phyloP scores from a whole-genome alignment of 2,113 vertebrate genomes.

The Datnioides undecimradiatus region DNA sequence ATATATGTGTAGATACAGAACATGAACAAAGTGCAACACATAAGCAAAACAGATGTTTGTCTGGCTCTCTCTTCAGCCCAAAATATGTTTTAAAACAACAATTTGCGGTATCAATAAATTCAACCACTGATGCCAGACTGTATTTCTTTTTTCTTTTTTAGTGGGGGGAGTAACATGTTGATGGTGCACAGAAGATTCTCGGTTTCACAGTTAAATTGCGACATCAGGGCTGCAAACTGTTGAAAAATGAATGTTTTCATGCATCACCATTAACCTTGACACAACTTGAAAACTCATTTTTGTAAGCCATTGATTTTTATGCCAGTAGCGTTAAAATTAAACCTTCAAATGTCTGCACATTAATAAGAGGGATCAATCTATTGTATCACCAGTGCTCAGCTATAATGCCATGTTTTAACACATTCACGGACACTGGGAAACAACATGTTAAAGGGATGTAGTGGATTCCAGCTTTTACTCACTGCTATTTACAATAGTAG shows the following conservation, averaged over 20 bases:
- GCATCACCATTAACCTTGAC: conserved; percentile 58
- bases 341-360: conserved; percentile 51
- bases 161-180: background rate
- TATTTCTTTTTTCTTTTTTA: background rate
- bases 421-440: conserved; percentile 21
- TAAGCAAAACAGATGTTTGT: background rate
- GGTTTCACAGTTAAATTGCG: conserved; percentile 10
- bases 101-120: background rate
- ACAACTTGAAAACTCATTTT: conserved; percentile 62
- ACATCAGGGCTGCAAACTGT: conserved; percentile 26
- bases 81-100: background rate
- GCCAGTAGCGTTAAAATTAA: conserved; percentile 53
- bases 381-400: conserved; percentile 15
- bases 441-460: conserved; percentile 47
- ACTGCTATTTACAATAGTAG: conserved; percentile 29
- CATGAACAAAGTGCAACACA: background rate
- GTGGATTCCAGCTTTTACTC: conserved; percentile 22
- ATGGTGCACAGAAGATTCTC: background rate
- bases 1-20: background rate
- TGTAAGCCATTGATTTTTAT: conserved; percentile 60
- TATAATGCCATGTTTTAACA: conserved; percentile 39
- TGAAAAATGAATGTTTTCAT: conserved; percentile 38
- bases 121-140: background rate
- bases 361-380: conserved; percentile 52
- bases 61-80: background rate